Base-by-base conservation (phyloP, 2,113 vertebrate species). In the Cebidichthys violaceus region DNA sequence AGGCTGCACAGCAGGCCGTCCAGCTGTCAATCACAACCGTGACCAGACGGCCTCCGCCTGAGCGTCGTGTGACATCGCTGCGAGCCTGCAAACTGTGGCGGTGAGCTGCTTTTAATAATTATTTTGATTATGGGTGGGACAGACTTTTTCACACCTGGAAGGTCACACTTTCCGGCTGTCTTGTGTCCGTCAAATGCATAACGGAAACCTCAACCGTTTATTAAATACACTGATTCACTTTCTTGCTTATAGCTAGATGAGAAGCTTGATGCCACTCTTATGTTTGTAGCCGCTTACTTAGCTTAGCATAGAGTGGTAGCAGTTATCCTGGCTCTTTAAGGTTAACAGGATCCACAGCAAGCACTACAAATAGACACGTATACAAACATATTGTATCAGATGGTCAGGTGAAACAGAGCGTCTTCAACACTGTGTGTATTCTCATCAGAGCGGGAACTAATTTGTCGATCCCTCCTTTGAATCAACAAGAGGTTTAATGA, bases 41-140 rank as follows among this genome's bases (percentile, higher is more conserved):
- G 54, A 57, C 76, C 39, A 47, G 62, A 22, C 45, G 1, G 45
- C 9, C 39, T 45, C 13, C 60, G 11, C 2, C 2, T 1, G 22
- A 6, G 43, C 27, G 6, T 15, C 22, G 37, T 31, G 0, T 20
- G 60, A 65, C 22, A 29, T 45, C 15, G 2, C 24, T 5, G 27
- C 9, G 18, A 20, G 47, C 64, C 54, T n/a, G 33, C 14, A 35
- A 17, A 69, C 61, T 52, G 20, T 13, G 43, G 54, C 0, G 62
- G 70, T 79, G 70, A 81, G 77, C 35, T 41, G 24, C 17, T 69
- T 68, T 68, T 72, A 8, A 17, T 43, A 6, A 39, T 66, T 61
- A 68, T 24, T 68, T 64, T 62, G 29, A 64, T 62, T 20, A n/a
- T 24, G 14, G 6, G 37, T 13, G 37, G 39, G 22, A 61, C 41